Percentiles rank a stretch among this genome's conserved stretches.
Conservation (phyloP, 2,113 vertebrate species). For the Loxodonta africana region DNA sequence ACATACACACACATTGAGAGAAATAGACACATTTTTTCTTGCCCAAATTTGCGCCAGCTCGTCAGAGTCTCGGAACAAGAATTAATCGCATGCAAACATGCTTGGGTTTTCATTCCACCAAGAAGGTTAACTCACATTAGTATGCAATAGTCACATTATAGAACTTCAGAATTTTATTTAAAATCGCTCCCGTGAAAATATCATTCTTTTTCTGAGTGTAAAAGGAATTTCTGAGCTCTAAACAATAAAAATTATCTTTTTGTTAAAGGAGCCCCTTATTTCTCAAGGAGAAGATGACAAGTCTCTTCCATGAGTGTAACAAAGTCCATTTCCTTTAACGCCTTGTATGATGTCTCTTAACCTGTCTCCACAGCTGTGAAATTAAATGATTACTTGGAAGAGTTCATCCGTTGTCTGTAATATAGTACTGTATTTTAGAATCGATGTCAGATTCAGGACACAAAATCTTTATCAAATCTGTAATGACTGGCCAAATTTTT, state of each 20-base stretch:
- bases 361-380: not conserved
- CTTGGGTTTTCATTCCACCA: constrained; percentile 56
- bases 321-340: not conserved
- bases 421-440: not conserved
- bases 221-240: constrained; percentile 38
- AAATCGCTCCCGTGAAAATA: not conserved
- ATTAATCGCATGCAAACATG: not conserved
- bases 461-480: not conserved
- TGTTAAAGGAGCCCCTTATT: not conserved
- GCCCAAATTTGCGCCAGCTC: not conserved
- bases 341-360: not conserved
- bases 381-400: not conserved
- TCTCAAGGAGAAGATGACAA: not conserved
- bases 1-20: constrained; percentile 57
- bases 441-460: constrained; percentile 18
- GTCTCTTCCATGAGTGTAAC: not conserved
- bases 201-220: not conserved
- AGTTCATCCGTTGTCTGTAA: not conserved
- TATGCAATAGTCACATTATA: not conserved
- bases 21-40: constrained; percentile 60
- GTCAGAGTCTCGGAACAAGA: constrained; percentile 27
- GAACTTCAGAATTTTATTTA: constrained; percentile 42
- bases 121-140: constrained; percentile 22
- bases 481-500: not conserved
- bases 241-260: constrained; percentile 17